Base-by-base conservation (phyloP, 2,888 invertebrate species). In the Iselma pallidipennis region DNA sequence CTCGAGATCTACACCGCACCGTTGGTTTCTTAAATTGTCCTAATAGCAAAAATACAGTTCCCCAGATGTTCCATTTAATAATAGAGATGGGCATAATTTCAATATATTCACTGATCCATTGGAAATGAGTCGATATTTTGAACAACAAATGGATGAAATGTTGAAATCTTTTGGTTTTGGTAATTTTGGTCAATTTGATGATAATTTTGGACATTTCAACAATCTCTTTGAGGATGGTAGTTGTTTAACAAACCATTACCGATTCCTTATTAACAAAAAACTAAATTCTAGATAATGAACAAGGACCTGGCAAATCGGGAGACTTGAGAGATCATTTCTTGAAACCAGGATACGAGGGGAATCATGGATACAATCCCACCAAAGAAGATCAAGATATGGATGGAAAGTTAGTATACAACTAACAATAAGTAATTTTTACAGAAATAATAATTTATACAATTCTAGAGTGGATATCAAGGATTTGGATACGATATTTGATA, bases 91-190 rank as follows among this genome's bases (percentile, higher is more conserved):
- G 49, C 60, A 58, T 55, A 71, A 82, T 9, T 87, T 88, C 70
- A 82, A 83, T 67, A 78, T 88, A n/a, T 86, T 86, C 64, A 83
- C 84, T 21, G 85, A 86, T 78, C 87, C 88, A 0, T 69, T 86
- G 66, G 85, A 88, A 78, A 84, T 88, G 77, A 86, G 87, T 63
- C 82, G 83, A 63, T 86, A 85, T 68, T 87, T 88, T 70, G 87
- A 88, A 72, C 81, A 84, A 7, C 86, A 88, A 76, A 83, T 88
- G 81, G 84, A 85, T 63, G 82, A 84, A 55, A 81, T 88, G 62
- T 73, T 88, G 67, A 85, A 83, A 63, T 80, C 77, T 50, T 82
- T 87, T 67, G 82, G 82, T n/a, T 67, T 74, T 51, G 61, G 61
- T 28, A 51, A 66, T 55, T 66, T 70, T 54, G 67, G 48, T 29